Conservation (phyloP, 1,140 invertebrate genomes). For the Lasioglossum albipes region DNA sequence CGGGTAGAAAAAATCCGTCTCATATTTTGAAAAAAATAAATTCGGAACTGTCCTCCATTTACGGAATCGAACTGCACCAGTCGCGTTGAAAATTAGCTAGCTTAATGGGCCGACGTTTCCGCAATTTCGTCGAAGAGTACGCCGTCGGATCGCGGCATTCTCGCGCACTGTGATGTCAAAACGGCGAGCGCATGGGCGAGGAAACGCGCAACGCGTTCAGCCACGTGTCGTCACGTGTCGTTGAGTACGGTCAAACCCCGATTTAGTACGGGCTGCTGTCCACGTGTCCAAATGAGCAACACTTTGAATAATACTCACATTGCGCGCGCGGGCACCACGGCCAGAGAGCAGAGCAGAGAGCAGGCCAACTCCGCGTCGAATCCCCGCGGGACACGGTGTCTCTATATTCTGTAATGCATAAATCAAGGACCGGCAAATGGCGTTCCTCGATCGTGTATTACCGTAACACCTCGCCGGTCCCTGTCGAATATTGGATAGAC, state of each 20-base stretch:
- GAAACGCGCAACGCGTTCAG: conserved; percentile 13
- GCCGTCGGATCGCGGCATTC: background rate
- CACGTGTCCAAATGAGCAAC: conserved; percentile 75
- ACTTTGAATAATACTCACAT: conserved; percentile 74
- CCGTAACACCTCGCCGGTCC: conserved; percentile 56
- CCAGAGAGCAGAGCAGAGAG: background rate
- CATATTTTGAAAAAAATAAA: no score
- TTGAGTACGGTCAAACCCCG: conserved; percentile 71
- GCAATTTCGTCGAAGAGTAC: no score
- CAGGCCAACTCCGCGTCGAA: conserved; percentile 20
- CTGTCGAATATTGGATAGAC: conserved; percentile 62
- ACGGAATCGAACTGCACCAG: no score
- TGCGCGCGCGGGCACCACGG: conserved; percentile 12
- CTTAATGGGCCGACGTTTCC: no score
- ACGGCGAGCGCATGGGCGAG: no score
- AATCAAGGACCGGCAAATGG: conserved; percentile 62
- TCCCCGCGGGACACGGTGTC: conserved; percentile 56
- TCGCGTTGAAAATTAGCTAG: no score
- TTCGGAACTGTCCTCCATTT: no score
- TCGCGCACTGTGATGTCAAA: background rate
- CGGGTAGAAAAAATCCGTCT: no score
- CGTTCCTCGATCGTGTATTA: conserved; percentile 61
- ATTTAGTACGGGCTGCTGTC: conserved; percentile 66
- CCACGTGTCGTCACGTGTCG: conserved; percentile 78
- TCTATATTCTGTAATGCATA: conserved; percentile 66